Evolutionary conservation across 2,797 vertebrate genomes (phyloP), one percentile per base, ranked within the genome.

Genomic region (Pseudomugil gertrudae): DNA sequence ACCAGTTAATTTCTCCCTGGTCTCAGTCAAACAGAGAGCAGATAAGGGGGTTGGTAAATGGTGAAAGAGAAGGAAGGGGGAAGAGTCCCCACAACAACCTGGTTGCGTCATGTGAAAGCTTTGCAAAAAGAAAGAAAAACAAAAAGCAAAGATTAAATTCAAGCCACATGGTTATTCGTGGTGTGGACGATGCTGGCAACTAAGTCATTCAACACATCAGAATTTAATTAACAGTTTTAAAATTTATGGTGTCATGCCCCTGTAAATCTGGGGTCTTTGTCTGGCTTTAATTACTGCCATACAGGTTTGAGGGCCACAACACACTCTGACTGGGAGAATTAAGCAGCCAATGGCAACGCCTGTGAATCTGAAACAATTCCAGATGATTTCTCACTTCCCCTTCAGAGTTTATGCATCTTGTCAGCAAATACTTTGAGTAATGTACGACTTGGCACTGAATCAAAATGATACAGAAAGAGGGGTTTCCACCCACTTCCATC

Each of bases 201-300:
- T 26, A 72, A 79, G 67, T 68, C 56, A 74, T 87, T 85, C 47
- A 81, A 83, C 85, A 81, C 80, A 88, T 76, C 85, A 84, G 85
- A 86, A 86, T 92, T 91, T 87, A 87, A 93, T 94, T 87, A 90
- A 86, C 81, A 82, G 76, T 79, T 84, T 80, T 60, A 56, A 84
- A 86, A 91, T 92, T 88, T 87, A 92, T 78, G 87, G 85, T 69
- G 84, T 85, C 79, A 63, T 51, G 74, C 87, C 73, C 69, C 76
- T 89, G 79, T 86, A 89, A 93, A 90, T 89, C 76, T 87, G 80
- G 57, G 80, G 63, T 76, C 81, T 90, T 87, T 87, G 80, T 92
- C 84, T 90, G 77, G 66, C 60, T 74, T 56, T 84, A 89, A 91
- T 92, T 89, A 79, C 66, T 79, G 74, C 81, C 84, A 80, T 76